phyloP scores from a whole-genome alignment of 2,113 vertebrate species.

The Dunckerocampus dactyliophorus region DNA sequence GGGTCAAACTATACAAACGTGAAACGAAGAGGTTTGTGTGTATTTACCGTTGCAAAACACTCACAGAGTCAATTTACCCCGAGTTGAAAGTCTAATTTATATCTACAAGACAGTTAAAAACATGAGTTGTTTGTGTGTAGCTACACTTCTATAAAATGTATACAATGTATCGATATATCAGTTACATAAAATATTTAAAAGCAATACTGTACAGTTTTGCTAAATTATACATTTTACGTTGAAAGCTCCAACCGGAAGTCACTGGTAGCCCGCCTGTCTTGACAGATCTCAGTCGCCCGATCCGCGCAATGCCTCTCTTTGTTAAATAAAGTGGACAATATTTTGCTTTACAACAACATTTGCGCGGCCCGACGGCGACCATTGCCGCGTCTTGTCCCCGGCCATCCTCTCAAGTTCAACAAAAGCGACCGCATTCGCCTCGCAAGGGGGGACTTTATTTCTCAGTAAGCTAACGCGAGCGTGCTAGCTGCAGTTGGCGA shows the following conservation, averaged over 20 bases:
- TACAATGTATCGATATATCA: too few species aligned
- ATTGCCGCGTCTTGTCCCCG: background rate
- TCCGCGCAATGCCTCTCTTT: slow-evolving; percentile 56
- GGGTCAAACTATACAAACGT: too few species aligned
- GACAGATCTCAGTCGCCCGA: slow-evolving; percentile 3
- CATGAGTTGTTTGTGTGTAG: too few species aligned
- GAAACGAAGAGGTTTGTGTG: too few species aligned
- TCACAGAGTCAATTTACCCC: too few species aligned
- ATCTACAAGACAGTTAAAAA: too few species aligned
- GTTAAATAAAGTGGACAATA: slow-evolving; percentile 48
- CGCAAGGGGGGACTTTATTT: slow-evolving; percentile 27
- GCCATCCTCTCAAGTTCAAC: background rate
- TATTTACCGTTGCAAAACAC: too few species aligned
- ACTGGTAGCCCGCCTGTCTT: background rate
- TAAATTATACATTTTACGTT: slow-evolving; percentile 20
- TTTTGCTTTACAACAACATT: slow-evolving; percentile 10
- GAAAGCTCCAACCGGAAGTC: slow-evolving; percentile 25
- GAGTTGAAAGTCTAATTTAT: too few species aligned
- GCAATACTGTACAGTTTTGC: too few species aligned
- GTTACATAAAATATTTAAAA: too few species aligned
- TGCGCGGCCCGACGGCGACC: background rate
- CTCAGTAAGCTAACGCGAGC: slow-evolving; percentile 47
- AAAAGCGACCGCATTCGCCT: background rate
- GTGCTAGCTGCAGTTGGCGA: slow-evolving; percentile 46
- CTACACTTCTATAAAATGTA: too few species aligned